phyloP scores from a whole-genome alignment of 2,888 invertebrate species.

The Imbricaverruca yamaguchii region DNA sequence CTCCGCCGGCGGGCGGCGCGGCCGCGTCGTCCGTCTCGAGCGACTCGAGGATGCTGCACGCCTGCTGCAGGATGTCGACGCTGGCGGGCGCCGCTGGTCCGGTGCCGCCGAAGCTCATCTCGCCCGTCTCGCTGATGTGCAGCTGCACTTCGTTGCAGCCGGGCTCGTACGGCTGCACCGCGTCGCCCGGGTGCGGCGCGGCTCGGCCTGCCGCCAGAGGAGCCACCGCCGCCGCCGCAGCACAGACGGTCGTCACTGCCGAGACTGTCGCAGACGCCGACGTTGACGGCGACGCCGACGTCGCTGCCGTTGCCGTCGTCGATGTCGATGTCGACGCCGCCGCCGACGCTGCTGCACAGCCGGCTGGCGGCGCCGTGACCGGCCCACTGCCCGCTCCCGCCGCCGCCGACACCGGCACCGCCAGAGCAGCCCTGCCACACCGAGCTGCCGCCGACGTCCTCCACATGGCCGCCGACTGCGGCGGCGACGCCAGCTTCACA shows the following conservation, averaged over 20 bases:
- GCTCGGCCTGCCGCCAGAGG: not conserved
- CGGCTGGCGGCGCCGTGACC: not conserved
- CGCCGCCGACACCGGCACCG: not conserved
- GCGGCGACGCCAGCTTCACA: too few species aligned
- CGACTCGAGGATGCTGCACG: constrained; percentile 7
- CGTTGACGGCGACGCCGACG: not conserved
- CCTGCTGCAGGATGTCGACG: constrained; percentile 14
- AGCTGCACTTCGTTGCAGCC: constrained; percentile 57
- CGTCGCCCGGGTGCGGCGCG: not conserved
- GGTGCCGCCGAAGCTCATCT: constrained; percentile 48
- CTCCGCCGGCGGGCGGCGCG: not conserved
- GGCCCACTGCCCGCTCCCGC: not conserved
- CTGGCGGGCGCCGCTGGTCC: not conserved
- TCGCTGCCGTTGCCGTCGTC: not conserved
- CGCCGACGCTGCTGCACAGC: not conserved
- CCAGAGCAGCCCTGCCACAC: not conserved
- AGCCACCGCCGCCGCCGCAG: not conserved
- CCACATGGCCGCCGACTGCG: too few species aligned
- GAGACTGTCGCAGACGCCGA: not conserved
- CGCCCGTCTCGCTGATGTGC: constrained; percentile 57
- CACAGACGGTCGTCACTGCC: not conserved
- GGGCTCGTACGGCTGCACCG: constrained; percentile 31
- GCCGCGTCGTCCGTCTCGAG: not conserved
- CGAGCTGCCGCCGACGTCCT: too few species aligned
- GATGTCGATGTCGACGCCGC: not conserved